Evolutionary conservation across 1,140 invertebrate species (phyloP).

Genomic region (Rhizoglyphus robini): DNA sequence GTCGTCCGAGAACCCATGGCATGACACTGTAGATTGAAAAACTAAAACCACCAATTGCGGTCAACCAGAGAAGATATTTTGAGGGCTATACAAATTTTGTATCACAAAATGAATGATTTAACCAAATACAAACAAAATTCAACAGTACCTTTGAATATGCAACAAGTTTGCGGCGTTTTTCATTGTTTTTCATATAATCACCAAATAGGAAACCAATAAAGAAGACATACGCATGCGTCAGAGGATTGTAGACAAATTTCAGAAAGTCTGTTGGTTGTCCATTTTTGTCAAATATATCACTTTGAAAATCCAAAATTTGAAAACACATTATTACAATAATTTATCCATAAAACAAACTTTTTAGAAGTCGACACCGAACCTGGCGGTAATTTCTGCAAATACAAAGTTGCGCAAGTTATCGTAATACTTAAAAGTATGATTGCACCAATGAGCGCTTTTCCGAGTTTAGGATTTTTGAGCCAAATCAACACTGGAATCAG

Average conservation of each 20-base stretch:
- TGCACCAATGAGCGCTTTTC: not conserved
- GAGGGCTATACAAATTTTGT: no score
- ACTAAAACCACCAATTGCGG: not conserved
- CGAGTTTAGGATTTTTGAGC: not conserved
- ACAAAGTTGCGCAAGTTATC: not conserved
- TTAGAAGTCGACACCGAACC: not conserved
- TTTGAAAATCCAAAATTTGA: not conserved
- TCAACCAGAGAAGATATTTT: not conserved
- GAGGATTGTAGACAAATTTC: not conserved
- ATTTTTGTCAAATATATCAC: not conserved
- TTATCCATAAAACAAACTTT: not conserved
- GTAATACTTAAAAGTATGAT: not conserved
- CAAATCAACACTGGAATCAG: not conserved
- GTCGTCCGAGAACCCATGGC: not conserved
- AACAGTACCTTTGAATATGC: slow-evolving; percentile 18
- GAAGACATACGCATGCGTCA: slow-evolving; percentile 3
- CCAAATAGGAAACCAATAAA: slow-evolving; percentile 13
- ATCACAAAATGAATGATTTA: not conserved
- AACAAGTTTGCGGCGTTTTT: slow-evolving; percentile 3
- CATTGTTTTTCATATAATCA: slow-evolving; percentile 30
- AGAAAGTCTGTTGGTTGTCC: not conserved
- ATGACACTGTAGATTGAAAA: not conserved
- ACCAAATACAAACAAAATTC: not conserved
- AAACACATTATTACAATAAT: not conserved
- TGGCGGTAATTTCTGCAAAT: not conserved